Percentiles rank a stretch among this genome's conserved stretches.
Evolutionary conservation across 2,113 vertebrate genomes (phyloP).

Genomic region (Mus spicilegus): DNA sequence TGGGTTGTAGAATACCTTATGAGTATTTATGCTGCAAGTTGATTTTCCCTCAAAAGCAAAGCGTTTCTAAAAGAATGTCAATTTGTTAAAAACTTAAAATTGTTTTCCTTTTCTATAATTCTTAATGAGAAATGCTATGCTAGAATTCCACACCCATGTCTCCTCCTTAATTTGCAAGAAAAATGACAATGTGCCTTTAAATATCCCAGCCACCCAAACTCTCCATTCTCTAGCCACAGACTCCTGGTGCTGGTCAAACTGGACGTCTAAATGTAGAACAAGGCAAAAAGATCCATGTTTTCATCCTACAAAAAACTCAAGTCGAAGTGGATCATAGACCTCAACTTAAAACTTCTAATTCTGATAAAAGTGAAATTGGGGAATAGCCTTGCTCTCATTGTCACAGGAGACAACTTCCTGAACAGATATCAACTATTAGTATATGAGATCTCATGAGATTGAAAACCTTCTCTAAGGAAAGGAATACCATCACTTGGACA

Average conservation of each 20-base stretch:
- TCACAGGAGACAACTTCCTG: not conserved
- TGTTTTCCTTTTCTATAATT: not conserved
- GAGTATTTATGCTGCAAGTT: conserved; percentile 70
- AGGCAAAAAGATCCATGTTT: not conserved
- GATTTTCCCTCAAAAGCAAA: not conserved
- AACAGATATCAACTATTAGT: not conserved
- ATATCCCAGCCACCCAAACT: not conserved
- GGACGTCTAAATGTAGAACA: not conserved
- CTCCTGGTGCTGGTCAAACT: not conserved
- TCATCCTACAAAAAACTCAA: not conserved
- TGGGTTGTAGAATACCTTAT: conserved; percentile 55
- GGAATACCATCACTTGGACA: not conserved
- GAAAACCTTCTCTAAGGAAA: not conserved
- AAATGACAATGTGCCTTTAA: not conserved
- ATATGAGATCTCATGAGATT: not conserved
- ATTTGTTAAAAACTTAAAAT: not conserved
- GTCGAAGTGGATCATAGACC: not conserved
- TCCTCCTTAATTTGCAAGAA: not conserved
- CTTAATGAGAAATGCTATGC: not conserved
- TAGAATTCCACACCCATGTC: not conserved
- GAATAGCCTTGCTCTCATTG: not conserved
- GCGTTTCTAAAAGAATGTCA: not conserved
- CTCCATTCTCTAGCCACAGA: not conserved
- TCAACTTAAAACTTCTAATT: not conserved
- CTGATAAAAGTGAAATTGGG: not conserved